Percentiles rank a stretch among this genome's conserved stretches.
These are phyloP conservation scores for Siphonodentalium dalli DNA, from an alignment of 2,888 invertebrate species.

Conservation along the genomic window DNA sequence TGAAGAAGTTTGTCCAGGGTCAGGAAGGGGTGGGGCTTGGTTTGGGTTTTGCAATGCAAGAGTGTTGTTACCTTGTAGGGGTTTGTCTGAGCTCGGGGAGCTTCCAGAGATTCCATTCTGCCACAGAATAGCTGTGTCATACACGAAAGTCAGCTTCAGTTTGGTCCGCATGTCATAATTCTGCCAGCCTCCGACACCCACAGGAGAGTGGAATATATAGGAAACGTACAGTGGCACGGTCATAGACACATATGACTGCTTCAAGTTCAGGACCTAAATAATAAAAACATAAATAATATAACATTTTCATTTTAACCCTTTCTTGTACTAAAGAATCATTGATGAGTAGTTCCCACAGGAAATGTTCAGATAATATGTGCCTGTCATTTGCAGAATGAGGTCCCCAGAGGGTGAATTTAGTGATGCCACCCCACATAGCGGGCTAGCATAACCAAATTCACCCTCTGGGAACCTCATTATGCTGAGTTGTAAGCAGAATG, in stretches of 20 bases:
- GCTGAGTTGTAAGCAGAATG: too few species aligned
- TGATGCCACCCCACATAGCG: too few species aligned
- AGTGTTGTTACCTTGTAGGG: conserved; percentile 54
- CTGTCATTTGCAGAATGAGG: too few species aligned
- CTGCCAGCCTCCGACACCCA: conserved; percentile 57
- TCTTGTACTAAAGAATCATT: background rate
- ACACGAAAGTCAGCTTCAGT: conserved; percentile 61
- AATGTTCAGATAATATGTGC: too few species aligned
- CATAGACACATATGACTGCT: conserved; percentile 60
- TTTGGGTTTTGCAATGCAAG: too few species aligned
- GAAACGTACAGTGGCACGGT: conserved; percentile 62
- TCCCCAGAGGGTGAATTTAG: too few species aligned
- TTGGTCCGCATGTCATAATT: conserved; percentile 58
- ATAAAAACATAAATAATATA: background rate
- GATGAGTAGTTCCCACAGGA: background rate
- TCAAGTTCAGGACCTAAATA: conserved; percentile 54
- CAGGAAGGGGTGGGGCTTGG: too few species aligned
- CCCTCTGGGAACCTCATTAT: too few species aligned
- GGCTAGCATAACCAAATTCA: too few species aligned
- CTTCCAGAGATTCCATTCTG: conserved; percentile 61
- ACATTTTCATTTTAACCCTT: background rate
- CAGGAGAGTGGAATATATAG: conserved; percentile 60
- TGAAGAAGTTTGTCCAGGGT: too few species aligned
- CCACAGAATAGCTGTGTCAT: conserved; percentile 63
- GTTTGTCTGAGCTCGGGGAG: conserved; percentile 42